Percentiles rank a stretch among this genome's conserved stretches.
These are phyloP conservation scores for Calosoma granatense DNA, from an alignment of 1,140 invertebrate genomes.

Conservation along the genomic window DNA sequence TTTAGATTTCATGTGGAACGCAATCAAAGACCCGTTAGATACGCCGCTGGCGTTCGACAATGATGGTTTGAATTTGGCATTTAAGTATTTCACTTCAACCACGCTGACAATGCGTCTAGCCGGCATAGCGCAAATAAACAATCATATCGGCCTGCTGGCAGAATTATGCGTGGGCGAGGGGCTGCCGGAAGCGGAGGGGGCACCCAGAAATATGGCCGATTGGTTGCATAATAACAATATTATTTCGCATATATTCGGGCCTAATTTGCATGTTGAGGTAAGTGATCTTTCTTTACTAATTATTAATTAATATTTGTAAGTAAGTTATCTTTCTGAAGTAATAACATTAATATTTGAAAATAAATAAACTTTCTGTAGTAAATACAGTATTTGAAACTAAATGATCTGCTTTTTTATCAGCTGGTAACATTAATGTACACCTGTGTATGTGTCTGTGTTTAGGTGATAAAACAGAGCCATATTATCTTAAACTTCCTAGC, in stretches of 20 bases:
- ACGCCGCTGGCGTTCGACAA: conserved; percentile 76
- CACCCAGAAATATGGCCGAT: conserved; percentile 72
- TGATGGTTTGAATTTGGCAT: conserved; percentile 82
- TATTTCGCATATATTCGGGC: conserved; percentile 89
- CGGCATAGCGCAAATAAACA: conserved; percentile 87
- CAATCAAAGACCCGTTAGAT: conserved; percentile 84
- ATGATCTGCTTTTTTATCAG: too few species aligned
- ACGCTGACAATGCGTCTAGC: conserved; percentile 87
- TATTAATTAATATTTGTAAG: not conserved
- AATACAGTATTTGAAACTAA: too few species aligned
- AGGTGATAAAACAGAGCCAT: conserved; percentile 90
- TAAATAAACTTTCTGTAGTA: too few species aligned
- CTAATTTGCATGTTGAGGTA: conserved; percentile 90
- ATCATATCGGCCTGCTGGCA: conserved; percentile 82
- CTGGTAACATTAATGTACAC: too few species aligned
- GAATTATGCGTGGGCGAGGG: conserved; percentile 81
- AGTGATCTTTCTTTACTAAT: conserved; percentile 17
- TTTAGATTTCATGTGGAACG: conserved; percentile 86
- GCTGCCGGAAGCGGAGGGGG: conserved; percentile 66
- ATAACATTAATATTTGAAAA: too few species aligned
- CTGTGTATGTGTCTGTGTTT: too few species aligned
- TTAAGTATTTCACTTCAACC: conserved; percentile 90
- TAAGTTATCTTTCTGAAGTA: too few species aligned
- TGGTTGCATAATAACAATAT: conserved; percentile 89
- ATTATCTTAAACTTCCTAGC: conserved; percentile 87